Base-by-base conservation (phyloP, 2,797 vertebrate genomes). In the Myoxocephalus aenaeus region DNA sequence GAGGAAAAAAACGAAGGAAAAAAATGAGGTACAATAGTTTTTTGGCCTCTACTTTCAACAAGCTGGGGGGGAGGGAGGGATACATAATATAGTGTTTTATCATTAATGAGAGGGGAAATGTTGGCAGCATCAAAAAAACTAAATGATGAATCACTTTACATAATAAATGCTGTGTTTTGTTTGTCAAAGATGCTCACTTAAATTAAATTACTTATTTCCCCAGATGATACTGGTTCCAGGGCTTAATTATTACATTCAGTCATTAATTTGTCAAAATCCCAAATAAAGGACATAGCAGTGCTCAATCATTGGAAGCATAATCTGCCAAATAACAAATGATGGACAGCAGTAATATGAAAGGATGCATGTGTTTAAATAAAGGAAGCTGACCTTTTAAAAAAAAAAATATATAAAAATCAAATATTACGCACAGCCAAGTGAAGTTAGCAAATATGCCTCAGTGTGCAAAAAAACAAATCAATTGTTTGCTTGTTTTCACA, bases 401-500 rank as follows among this genome's bases (percentile, higher is more conserved):
- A 57, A 71, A 78, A 66, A 34, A 34, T 3, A 34, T 34, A 34
- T 64, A n/a, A 22, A 27, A 27, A 27, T 27, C 20, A 56, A 59
- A 36, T 62, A 27, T 20, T 17, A 53, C 56, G 9, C 22, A 38
- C n/a, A 57, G 32, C 36, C 40, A 20, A 62, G 11, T 56, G 48
- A 44, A 34, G 7, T 50, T 34, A 51, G 3, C 57, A 40, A 74
- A 27, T 9, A 18, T 54, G 27, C 36, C 58, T 67, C 36, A 58
- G 54, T 34, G 51, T 11, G 50, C 63, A 74, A 63, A 42, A 65
- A 54, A 42, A 4, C 46, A 29, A 61, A 61, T 46, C 61, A 50
- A 40, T 18, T 2, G 1, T 77, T 40, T 48, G 22, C 51, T 71
- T 42, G 42, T 83, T 82, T 76, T 32, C 36, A 17, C 63, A 50